A percentile compares a stretch with the other conserved stretches of the same genome.
Evolutionary conservation across 2,113 vertebrate species (phyloP).

Genomic region (Pachypanchax playfairii): DNA sequence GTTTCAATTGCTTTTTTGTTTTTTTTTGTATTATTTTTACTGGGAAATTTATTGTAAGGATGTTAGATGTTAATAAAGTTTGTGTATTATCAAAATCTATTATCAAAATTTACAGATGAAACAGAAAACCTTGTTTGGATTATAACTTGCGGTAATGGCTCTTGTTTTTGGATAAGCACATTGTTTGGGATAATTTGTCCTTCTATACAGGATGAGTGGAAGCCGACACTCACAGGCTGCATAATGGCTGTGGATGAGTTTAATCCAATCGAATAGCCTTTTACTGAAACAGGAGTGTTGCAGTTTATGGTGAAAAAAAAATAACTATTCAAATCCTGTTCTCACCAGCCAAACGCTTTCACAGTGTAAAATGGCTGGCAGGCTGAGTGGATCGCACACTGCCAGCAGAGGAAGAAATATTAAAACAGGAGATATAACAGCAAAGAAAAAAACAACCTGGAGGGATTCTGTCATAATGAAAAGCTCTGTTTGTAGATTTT

Average conservation of each 20-base stretch:
- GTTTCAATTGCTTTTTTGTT: too few relatives aligned
- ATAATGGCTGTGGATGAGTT: constrained; percentile 29
- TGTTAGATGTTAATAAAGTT: not conserved
- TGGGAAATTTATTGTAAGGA: not conserved
- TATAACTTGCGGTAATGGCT: not conserved
- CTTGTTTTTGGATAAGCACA: constrained; percentile 15
- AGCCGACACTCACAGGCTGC: constrained; percentile 16
- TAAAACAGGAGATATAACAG: constrained; percentile 34
- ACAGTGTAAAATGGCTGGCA: constrained; percentile 41
- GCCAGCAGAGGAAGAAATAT: constrained; percentile 33
- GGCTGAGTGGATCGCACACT: constrained; percentile 30
- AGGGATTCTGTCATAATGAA: too few relatives aligned
- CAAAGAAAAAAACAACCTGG: constrained; percentile 25
- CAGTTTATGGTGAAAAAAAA: constrained; percentile 13
- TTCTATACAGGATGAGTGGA: not conserved
- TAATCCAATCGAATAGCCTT: constrained; percentile 33
- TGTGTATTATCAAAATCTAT: not conserved
- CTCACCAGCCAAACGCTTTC: constrained; percentile 30
- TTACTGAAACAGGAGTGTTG: constrained; percentile 41
- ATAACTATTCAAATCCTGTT: constrained; percentile 6
- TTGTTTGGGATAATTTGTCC: constrained; percentile 12
- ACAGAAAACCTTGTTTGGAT: constrained; percentile 6
- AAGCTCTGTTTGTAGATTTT: too few relatives aligned
- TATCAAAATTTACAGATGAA: not conserved
- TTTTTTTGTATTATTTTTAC: too few relatives aligned